A percentile compares a stretch with the other conserved stretches of the same genome.
These are phyloP conservation scores for Emmelina monodactyla DNA, from an alignment of 2,888 invertebrate species.

Conservation along the genomic window DNA sequence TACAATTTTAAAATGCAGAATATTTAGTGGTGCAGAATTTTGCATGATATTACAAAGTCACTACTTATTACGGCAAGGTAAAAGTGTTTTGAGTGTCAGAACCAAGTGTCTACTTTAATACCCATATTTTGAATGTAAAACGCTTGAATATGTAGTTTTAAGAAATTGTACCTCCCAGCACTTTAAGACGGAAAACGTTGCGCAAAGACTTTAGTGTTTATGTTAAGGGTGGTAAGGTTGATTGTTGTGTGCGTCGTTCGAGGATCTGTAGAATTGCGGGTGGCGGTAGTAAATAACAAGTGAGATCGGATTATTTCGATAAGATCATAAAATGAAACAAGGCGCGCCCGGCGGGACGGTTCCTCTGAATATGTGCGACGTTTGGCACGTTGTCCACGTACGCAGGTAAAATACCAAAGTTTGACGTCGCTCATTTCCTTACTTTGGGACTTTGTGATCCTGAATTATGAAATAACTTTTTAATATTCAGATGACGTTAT, in stretches of 20 bases:
- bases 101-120: slow-evolving; percentile 10
- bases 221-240: slow-evolving; percentile 32
- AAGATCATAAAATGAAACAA: slow-evolving; percentile 66
- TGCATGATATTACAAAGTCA: too few species aligned
- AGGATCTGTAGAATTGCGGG: slow-evolving; percentile 35
- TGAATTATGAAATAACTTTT: too few species aligned
- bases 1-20: too few species aligned
- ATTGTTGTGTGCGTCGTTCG: slow-evolving; percentile 32
- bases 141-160: slow-evolving; percentile 2
- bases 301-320: slow-evolving; percentile 65
- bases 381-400: slow-evolving; percentile 19
- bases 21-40: too few species aligned
- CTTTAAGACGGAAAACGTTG: slow-evolving; percentile 22
- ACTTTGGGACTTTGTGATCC: too few species aligned
- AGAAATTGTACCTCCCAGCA: slow-evolving; percentile 17
- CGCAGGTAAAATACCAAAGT: slow-evolving; percentile 32
- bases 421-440: slow-evolving; percentile 28
- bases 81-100: too few species aligned
- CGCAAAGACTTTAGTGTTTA: slow-evolving; percentile 33
- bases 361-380: slow-evolving; percentile 37
- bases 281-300: slow-evolving; percentile 61
- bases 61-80: too few species aligned
- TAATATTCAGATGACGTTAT: too few species aligned
- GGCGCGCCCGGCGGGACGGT: slow-evolving; percentile 48
- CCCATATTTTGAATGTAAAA: background rate